Base-by-base conservation (phyloP, 2,888 invertebrate species). In the Meta bourneti region DNA sequence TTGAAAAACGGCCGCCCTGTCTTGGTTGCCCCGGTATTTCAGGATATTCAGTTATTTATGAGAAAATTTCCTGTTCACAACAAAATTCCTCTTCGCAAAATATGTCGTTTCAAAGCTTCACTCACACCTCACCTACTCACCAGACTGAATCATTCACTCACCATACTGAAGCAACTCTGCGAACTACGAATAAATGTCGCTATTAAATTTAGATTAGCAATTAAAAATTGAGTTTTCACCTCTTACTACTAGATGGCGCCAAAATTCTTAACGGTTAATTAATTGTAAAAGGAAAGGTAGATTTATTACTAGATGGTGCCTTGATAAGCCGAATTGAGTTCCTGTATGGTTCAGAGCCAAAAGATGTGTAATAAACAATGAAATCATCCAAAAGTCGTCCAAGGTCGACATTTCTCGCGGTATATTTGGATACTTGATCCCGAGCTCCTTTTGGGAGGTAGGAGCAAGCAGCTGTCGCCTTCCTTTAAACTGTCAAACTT, bases 351-450 rank as follows among this genome's bases (percentile, higher is more conserved):
- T 20, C 8, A 11, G 4, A 8, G 82, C 91, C 90, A 90, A 81
- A 86, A 75, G 74, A 86, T 90, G 90, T 86, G 85, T 75, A 85
- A 90, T 75, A 77, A 85, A 75, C 20, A 74, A 69, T 51, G 71
- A 74, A 75, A 78, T 61, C 79, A 71, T 54, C 75, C 75, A 85
- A 86, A 90, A 81, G 85, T 90, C 80, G 85, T 86, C 81, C 90
- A 91, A 91, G 91, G 91, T 52, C 87, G 71, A 7, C 20, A 13
- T 19, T 72, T 9, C 77, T 70, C 74, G 61, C 16, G 54, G 70
- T 61, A 70, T 90, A 85, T 87, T 91, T 87, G 86, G 91, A 87
- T 74, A 91, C 72, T 82, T 48, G 71, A 91, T 77, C 81, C 86
- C 82, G 70, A 8, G 54, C 87, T 82, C 49, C 82, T 91, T 91